Evolutionary conservation across 2,888 invertebrate genomes (phyloP).

Genomic region (Ophonus ardosiacus): DNA sequence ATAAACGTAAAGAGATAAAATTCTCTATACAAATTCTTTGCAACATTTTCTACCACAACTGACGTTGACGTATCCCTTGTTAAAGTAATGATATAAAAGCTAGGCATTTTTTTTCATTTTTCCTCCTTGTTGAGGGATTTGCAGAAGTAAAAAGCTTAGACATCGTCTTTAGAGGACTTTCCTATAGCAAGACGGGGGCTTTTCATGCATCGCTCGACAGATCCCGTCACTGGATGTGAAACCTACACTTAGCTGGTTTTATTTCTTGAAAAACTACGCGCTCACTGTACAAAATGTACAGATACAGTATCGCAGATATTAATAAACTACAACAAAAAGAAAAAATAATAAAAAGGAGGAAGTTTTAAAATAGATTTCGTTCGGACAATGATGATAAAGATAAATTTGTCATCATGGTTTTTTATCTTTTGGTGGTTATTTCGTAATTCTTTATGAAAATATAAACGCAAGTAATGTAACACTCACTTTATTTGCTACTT

Average conservation of each 20-base stretch:
- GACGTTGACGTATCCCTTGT: neutral
- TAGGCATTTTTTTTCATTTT: conserved; percentile 10
- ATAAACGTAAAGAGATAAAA: neutral
- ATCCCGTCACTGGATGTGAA: conserved; percentile 46
- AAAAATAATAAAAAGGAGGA: neutral
- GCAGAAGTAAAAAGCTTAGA: conserved; percentile 43
- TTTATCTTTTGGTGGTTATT: too few relatives aligned
- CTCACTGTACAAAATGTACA: neutral
- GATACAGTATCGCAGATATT: neutral
- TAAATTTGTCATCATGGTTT: neutral
- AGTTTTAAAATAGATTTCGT: neutral
- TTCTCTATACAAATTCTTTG: neutral
- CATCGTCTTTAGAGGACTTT: conserved; percentile 41
- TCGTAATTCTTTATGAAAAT: too few relatives aligned
- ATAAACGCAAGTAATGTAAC: too few relatives aligned
- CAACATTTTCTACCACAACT: neutral
- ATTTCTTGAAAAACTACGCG: neutral
- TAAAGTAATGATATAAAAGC: conserved; percentile 49
- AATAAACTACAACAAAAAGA: neutral
- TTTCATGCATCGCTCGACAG: conserved; percentile 49
- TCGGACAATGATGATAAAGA: neutral
- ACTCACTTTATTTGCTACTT: too few relatives aligned
- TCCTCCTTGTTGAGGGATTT: conserved; percentile 15
- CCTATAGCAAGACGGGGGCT: conserved; percentile 38
- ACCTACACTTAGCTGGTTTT: conserved; percentile 44